Evolutionary conservation across 2,888 invertebrate genomes (phyloP), one percentile per base, ranked within the genome.

Genomic region (Timema podura): DNA sequence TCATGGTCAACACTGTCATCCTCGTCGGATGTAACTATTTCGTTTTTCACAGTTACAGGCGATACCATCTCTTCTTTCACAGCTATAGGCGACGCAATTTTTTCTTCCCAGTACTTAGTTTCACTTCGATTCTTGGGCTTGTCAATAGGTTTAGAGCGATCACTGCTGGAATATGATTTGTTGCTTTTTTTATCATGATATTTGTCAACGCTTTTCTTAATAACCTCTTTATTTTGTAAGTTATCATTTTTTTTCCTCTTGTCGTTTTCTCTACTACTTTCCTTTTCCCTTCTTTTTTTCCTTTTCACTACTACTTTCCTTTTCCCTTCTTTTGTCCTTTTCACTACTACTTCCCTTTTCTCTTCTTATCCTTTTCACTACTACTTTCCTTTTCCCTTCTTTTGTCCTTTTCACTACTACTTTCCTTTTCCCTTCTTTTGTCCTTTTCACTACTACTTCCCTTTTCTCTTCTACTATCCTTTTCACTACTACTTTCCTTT

Each of bases 361-460:
- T 44, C 61, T 49, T 13, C 69, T 68, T 69, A 64, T 66, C 66
- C 71, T 74, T 9, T 68, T 73, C 5, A 67, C 9, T 48, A 10
- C 57, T 6, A 7, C 44, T 59, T 67, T 64, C 59, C 30, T 30
- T 65, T 16, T 68, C 70, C 67, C 64, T 71, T 45, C 66, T 72
- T 13, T 64, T 68, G 9, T 59, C 65, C 65, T 73, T 75, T 73
- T 71, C 69, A 74, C 69, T 76, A 76, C 54, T 74, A 75, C 73
- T 77, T 73, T 74, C 75, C 73, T 74, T 74, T 74, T 74, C 71
- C 65, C 72, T 76, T 48, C 73, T 71, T 70, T 72, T 75, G 67
- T 74, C 67, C 47, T 68, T 51, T 66, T 77, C 74, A 64, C 75
- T 75, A 65, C 74, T 30, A 30, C 3, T 1, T 30, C 76, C 47